Evolutionary conservation across 2,888 invertebrate genomes (phyloP), one percentile per base, ranked within the genome.

Genomic region (Muschampia staudingeri): DNA sequence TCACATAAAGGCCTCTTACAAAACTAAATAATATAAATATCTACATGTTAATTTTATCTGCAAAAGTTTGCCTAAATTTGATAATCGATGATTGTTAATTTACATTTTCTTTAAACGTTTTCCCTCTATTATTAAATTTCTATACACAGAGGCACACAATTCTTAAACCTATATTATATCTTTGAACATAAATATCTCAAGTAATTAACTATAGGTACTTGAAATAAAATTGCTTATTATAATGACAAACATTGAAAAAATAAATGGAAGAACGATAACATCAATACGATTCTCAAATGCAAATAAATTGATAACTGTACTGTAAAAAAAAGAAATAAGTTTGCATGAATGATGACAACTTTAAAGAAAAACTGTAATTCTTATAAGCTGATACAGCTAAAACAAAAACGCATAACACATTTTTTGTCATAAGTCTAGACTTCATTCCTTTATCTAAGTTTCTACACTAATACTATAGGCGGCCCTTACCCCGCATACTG

Each of bases 91-190:
- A 81, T 89, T 89, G 86, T 89, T 87, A 87, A 85, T 89, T 89
- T 89, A 84, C 89, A 87, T 82, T 85, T 88, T 88, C 86, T 89
- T 90, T 91, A 88, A 92, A 92, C 89, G 86, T 88, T 87, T 91
- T 89, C 89, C 85, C 69, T 90, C 89, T 93, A 93, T 90, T 86
- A 71, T 91, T 95, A 94, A 91, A 90, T 89, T 88, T 93, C 94
- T 96, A 94, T 95, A 96, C 94, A 96, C 94, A 93, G 95, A 96
- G 96, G 96, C 96, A 97, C 96, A 95, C 95, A 93, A 94, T 96
- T 89, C 95, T 96, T 96, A 96, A 85, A 44, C 69, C 85, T 88
- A 85, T 90, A 91, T 67, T 56, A 48, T 72, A 72, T 76, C 44
- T 69, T 76, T 73, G 75, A 25, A 69, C 52, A 19, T 40, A 80